Conservation (phyloP, 2,888 invertebrate genomes). For the Caenorhabditis afra region DNA sequence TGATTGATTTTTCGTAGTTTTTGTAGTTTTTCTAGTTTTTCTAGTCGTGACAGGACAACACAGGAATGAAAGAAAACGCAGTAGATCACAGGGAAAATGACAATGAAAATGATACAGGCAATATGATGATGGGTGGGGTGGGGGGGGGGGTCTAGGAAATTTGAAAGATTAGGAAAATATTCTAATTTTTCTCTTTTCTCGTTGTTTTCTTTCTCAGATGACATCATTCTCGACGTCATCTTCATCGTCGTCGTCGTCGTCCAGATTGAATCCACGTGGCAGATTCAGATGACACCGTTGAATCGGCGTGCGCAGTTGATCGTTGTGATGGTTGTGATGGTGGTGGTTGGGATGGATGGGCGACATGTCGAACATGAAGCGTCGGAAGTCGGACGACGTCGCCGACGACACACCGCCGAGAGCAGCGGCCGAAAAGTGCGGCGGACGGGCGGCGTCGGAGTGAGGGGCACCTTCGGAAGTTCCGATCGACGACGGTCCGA, state of each 20-base stretch:
- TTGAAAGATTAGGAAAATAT: neutral
- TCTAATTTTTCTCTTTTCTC: too few relatives aligned
- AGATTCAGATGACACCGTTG: conserved; percentile 43
- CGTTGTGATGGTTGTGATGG: neutral
- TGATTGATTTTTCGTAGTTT: neutral
- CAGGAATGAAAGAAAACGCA: too few relatives aligned
- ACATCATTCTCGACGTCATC: neutral
- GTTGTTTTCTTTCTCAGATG: too few relatives aligned
- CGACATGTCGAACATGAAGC: conserved; percentile 57
- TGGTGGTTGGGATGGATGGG: conserved; percentile 50
- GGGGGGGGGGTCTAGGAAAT: neutral
- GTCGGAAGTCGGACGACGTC: conserved; percentile 16
- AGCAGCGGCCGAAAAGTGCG: too few relatives aligned
- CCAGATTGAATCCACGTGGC: conserved; percentile 28
- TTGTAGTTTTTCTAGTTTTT: neutral
- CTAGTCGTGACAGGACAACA: too few relatives aligned
- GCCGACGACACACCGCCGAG: neutral
- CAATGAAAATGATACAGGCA: conserved; percentile 42
- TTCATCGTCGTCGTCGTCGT: conserved; percentile 23
- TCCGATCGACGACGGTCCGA: conserved; percentile 6
- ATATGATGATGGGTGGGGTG: conserved; percentile 11
- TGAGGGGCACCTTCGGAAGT: too few relatives aligned
- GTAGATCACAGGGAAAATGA: conserved; percentile 15
- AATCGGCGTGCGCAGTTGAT: conserved; percentile 28
- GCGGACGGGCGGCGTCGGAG: too few relatives aligned